Conservation (phyloP, 2,113 vertebrate genomes). For the Gavialis gangeticus region DNA sequence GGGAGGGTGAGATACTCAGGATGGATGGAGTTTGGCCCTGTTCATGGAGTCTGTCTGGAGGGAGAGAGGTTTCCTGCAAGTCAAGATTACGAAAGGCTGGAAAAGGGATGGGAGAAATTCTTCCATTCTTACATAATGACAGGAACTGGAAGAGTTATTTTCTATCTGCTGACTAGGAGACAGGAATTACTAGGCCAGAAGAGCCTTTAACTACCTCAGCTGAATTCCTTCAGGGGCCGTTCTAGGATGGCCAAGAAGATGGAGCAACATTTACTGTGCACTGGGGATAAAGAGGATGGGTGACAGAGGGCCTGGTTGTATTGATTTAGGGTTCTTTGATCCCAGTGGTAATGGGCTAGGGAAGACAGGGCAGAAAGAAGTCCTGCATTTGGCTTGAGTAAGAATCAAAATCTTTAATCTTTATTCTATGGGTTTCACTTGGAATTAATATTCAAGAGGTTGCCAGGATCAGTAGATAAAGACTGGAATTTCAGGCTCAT, state of each 20-base stretch:
- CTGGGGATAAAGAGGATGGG: background rate
- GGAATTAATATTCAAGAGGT: background rate
- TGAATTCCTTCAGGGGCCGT: background rate
- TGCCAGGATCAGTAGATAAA: background rate
- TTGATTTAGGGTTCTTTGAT: rapidly evolving
- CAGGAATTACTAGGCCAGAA: too few species aligned
- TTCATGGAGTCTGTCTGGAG: background rate
- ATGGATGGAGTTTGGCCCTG: too few species aligned
- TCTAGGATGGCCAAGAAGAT: background rate
- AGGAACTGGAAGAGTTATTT: too few species aligned
- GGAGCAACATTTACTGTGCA: background rate
- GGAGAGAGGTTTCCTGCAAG: rapidly evolving
- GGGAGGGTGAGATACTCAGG: background rate
- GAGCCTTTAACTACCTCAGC: rapidly evolving
- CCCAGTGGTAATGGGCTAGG: rapidly evolving
- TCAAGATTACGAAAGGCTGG: rapidly evolving
- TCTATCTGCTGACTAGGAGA: background rate
- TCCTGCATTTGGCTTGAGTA: background rate
- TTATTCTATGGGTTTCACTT: background rate
- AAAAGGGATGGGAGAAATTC: background rate
- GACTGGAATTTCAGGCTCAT: background rate
- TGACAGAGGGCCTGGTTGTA: background rate
- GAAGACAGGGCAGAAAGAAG: background rate
- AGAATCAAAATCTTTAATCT: rapidly evolving
- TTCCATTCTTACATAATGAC: too few species aligned